Evolutionary conservation across 23 tunicate species (phyloP).

Genomic region (Ciona savignyi): DNA sequence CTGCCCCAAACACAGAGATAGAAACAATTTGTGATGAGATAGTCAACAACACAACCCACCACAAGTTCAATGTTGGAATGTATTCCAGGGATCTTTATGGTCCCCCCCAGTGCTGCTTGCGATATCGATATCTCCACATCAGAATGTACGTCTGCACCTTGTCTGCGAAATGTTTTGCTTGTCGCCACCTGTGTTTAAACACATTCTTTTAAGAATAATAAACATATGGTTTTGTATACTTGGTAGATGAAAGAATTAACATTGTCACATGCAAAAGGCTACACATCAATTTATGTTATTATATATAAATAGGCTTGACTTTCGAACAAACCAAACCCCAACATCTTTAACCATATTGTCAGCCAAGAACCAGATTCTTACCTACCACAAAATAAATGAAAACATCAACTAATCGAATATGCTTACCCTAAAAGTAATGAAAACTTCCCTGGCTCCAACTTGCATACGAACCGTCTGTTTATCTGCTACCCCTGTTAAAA

Average conservation of each 20-base stretch:
- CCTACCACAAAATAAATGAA: too few species aligned
- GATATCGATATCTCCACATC: constrained; percentile 73
- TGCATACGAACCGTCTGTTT: constrained; percentile 90
- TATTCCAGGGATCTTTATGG: constrained; percentile 50
- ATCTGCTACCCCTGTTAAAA: constrained; percentile 76
- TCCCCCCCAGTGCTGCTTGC: constrained; percentile 85
- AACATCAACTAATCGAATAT: too few species aligned
- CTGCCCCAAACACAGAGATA: too few species aligned
- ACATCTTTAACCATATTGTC: too few species aligned
- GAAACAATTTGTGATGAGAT: too few species aligned
- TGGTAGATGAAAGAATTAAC: too few species aligned
- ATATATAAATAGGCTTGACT: background rate
- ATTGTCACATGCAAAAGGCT: background rate
- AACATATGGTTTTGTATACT: too few species aligned
- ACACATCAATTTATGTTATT: too few species aligned
- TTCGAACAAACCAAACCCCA: too few species aligned
- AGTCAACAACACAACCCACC: constrained; percentile 29
- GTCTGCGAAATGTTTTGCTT: constrained; percentile 60
- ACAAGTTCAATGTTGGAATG: constrained; percentile 36
- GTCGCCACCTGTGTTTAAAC: constrained; percentile 30
- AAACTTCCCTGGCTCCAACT: constrained; percentile 85
- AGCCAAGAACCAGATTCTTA: too few species aligned
- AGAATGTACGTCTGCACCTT: constrained; percentile 93
- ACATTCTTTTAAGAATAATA: too few species aligned
- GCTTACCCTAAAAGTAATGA: constrained; percentile 84